phyloP scores from a whole-genome alignment of 2,113 vertebrate genomes.

The Desmodus rotundus region DNA sequence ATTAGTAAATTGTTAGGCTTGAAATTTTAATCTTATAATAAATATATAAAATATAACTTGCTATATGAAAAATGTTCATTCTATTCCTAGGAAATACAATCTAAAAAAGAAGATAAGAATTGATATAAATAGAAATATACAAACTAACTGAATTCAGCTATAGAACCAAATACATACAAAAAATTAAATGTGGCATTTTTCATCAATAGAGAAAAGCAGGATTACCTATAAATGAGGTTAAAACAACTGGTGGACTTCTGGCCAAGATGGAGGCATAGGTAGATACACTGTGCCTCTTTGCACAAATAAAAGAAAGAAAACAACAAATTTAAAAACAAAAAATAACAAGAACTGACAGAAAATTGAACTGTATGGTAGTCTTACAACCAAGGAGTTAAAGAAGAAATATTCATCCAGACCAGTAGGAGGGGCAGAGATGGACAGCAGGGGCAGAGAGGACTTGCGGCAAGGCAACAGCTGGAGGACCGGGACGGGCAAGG shows the following conservation, averaged over 20 bases:
- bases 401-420: no score
- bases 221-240: neutral
- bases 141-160: neutral
- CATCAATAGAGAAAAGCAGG: neutral
- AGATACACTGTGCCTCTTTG: no score
- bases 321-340: no score
- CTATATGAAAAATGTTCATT: constrained; percentile 20
- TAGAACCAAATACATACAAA: neutral
- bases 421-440: no score
- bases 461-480: no score
- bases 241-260: neutral
- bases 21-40: constrained; percentile 29
- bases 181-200: neutral
- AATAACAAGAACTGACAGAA: no score
- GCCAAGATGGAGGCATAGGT: no score
- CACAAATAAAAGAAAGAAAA: no score
- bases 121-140: neutral
- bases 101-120: neutral
- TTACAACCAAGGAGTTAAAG: no score
- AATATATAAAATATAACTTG: neutral
- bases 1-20: neutral
- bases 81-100: neutral
- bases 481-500: no score
- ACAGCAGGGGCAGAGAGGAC: no score
- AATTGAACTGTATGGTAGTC: no score